Base-by-base conservation (phyloP, 2,888 invertebrate genomes). In the Nebria brevicollis region DNA sequence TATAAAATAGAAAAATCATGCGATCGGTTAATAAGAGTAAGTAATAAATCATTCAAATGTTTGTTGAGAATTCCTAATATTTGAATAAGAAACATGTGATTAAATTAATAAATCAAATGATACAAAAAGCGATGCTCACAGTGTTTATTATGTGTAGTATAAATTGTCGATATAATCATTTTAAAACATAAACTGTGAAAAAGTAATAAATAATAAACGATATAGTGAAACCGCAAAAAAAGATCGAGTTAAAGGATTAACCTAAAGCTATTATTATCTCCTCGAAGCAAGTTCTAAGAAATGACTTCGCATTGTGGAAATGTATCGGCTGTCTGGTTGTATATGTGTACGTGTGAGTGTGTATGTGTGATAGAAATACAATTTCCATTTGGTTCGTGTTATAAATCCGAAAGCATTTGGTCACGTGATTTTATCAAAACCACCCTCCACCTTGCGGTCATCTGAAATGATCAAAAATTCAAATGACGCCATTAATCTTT, bases 401-500 rank as follows among this genome's bases (percentile, higher is more conserved):
- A 66, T 73, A 78, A 54, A 72, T 77, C 70, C 72, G 25, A 72
- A 77, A 64, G 65, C 65, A 42, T 41, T 70, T 20, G 72, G 13
- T 66, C 25, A 64, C 72, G 54, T 74, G 79, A 79, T 79, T 79
- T 79, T 74, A 75, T 79, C 79, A 75, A 79, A 75, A 70, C 77
- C 79, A 79, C 79, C 79, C 79, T 79, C 66, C 66, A 74, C 74
- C 77, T 79, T 79, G 79, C 70, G 79, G 79, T 75, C 79, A 83
- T 83, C 82, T 73, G 79, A 76, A 77, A 72, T 76, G 72, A 86
- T 89, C 86, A 88, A 89, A 87, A 87, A 88, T 88, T 88, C 87
- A 89, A 88, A 88, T 87, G 86, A 87, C 85, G 86, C 86, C 86
- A 88, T 89, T 88, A 88, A 88, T 89, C 88, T 88, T 88, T 88